phyloP scores from a whole-genome alignment of 2,113 vertebrate species.

The Numenius arquata region DNA sequence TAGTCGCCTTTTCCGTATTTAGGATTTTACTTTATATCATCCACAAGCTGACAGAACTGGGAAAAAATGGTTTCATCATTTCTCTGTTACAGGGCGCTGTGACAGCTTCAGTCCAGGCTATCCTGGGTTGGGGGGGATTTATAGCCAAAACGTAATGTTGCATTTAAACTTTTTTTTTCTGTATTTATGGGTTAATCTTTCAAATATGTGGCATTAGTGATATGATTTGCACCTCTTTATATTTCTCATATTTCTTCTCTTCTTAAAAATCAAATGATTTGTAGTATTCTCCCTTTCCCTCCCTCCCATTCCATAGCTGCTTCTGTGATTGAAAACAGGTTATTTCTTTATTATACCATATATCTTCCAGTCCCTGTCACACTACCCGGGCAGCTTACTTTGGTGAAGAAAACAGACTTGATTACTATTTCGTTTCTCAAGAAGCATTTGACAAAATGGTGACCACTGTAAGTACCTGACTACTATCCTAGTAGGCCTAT shows the following conservation, averaged over 20 bases:
- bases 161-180: neutral
- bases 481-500: neutral
- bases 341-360: neutral
- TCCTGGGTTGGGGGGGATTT: neutral
- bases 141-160: neutral
- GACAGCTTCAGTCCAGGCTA: neutral
- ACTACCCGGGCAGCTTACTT: constrained; percentile 87
- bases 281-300: neutral
- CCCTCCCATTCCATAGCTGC: neutral
- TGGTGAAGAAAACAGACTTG: constrained; percentile 85
- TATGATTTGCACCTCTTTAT: constrained; percentile 15
- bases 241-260: neutral
- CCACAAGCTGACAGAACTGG: neutral
- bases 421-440: constrained; percentile 88
- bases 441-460: constrained; percentile 85
- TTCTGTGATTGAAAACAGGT: neutral
- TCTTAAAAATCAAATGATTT: constrained; percentile 15
- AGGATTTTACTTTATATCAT: neutral
- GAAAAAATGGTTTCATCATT: neutral
- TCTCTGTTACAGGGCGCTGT: neutral
- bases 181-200: constrained; percentile 41
- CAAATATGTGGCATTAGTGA: neutral
- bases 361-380: constrained; percentile 83
- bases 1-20: neutral
- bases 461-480: constrained; percentile 69